Conservation (phyloP, 2,888 invertebrate species). For the Drosophila prolongata region DNA sequence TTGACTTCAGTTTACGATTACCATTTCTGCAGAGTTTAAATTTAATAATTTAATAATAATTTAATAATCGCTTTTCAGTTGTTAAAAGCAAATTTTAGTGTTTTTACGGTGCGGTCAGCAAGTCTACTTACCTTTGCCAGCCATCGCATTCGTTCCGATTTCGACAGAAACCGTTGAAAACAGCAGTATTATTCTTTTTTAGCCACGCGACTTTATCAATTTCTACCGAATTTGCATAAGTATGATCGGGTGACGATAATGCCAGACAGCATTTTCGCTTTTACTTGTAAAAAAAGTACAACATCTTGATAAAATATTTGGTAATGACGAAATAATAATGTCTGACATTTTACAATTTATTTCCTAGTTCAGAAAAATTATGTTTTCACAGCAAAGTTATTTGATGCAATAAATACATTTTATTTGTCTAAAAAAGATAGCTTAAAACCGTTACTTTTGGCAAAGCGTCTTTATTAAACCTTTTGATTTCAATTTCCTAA, state of each 20-base stretch:
- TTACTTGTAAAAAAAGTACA: too few species aligned
- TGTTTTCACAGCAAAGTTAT: too few species aligned
- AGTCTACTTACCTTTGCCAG: slow-evolving; percentile 24
- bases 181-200: slow-evolving; percentile 14
- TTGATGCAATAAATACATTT: neutral
- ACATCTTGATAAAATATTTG: too few species aligned
- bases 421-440: neutral
- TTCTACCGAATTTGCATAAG: slow-evolving; percentile 29
- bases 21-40: slow-evolving; percentile 42
- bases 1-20: slow-evolving; percentile 52
- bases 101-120: slow-evolving; percentile 54
- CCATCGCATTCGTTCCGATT: slow-evolving; percentile 26
- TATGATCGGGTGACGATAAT: neutral
- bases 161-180: slow-evolving; percentile 19
- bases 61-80: slow-evolving; percentile 17
- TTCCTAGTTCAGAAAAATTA: neutral
- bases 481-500: slow-evolving; percentile 19
- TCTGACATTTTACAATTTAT: neutral
- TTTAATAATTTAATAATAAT: too few species aligned
- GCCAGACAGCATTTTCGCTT: slow-evolving; percentile 8
- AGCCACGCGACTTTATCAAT: slow-evolving; percentile 34
- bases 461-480: neutral
- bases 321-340: too few species aligned
- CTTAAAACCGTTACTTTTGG: neutral
- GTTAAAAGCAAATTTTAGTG: slow-evolving; percentile 40